phyloP scores from a whole-genome alignment of 2,113 vertebrate genomes.

The Aplodontia rufa region DNA sequence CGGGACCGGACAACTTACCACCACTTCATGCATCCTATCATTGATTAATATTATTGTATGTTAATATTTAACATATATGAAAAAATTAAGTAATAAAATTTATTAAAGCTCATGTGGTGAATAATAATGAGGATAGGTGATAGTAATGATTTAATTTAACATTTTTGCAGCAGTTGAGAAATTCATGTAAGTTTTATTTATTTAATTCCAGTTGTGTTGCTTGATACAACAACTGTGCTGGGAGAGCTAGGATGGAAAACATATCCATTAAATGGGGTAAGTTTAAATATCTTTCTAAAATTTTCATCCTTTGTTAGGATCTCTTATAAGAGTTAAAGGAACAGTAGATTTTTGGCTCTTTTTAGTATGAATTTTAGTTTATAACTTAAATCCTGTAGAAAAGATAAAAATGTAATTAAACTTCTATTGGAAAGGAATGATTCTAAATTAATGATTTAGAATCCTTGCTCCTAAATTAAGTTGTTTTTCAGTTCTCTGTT shows the following conservation, averaged over 20 bases:
- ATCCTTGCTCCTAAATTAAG: neutral
- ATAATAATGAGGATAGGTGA: neutral
- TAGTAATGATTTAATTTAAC: neutral
- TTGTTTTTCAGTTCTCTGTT: neutral
- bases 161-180: constrained; percentile 10
- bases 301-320: neutral
- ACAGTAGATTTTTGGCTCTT: neutral
- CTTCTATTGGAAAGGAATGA: neutral
- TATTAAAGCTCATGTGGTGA: neutral
- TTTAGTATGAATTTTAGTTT: neutral
- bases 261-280: constrained; percentile 96
- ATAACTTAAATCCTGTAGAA: neutral
- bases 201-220: constrained; percentile 92
- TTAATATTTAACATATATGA: neutral
- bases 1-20: too few relatives aligned
- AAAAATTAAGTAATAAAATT: neutral
- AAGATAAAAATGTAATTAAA: neutral
- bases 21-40: neutral
- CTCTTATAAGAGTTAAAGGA: neutral
- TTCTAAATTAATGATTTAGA: neutral
- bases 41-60: neutral
- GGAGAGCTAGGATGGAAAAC: constrained; percentile 97
- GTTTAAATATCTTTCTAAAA: constrained; percentile 72
- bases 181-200: constrained; percentile 73
- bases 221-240: constrained; percentile 93